Percentiles rank a stretch among this genome's conserved stretches.
phyloP scores from a whole-genome alignment of 2,113 vertebrate species.

The Gopherus evgoodei region DNA sequence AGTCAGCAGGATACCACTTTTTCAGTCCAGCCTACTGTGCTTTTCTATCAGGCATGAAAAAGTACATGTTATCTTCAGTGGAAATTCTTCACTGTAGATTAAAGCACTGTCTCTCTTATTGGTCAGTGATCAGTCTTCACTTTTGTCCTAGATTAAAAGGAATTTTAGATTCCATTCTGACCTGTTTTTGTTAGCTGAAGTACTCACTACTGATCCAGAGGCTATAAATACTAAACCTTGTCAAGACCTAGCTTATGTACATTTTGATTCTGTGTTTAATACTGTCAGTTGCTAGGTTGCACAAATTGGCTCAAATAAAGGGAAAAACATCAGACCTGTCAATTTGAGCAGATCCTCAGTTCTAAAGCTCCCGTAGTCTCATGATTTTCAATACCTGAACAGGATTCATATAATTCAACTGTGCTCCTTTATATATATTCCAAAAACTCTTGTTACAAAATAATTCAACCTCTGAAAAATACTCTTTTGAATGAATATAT shows the following conservation, averaged over 20 bases:
- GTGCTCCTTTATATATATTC: neutral
- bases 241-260: neutral
- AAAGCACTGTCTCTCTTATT: neutral
- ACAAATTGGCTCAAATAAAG: neutral
- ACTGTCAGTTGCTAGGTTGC: neutral
- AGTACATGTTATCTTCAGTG: neutral
- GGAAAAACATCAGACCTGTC: neutral
- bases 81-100: neutral
- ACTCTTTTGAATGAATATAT: neutral
- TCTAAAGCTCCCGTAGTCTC: neutral
- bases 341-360: neutral
- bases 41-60: constrained; percentile 14
- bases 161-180: neutral
- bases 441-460: neutral
- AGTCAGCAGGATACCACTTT: neutral
- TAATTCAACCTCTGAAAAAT: neutral
- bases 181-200: neutral
- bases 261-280: neutral
- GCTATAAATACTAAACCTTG: neutral
- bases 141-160: neutral
- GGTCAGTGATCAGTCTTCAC: neutral
- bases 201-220: neutral
- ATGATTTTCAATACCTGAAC: neutral
- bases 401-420: neutral
- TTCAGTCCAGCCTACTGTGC: neutral